Evolutionary conservation across 2,888 invertebrate species (phyloP).

Genomic region (Bembecia ichneumoniformis): DNA sequence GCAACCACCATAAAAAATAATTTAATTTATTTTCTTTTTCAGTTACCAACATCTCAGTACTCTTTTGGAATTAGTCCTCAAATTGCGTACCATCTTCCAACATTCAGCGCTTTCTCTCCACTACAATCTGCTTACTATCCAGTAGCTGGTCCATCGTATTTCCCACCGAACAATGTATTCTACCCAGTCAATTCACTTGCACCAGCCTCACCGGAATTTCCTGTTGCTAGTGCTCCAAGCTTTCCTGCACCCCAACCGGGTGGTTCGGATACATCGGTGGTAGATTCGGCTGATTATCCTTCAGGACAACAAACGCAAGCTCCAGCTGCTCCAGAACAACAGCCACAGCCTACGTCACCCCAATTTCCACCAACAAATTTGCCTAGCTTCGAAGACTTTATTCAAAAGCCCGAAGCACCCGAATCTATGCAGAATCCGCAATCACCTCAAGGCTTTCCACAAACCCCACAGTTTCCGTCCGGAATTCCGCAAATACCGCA

Average conservation of each 20-base stretch:
- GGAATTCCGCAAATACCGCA: neutral
- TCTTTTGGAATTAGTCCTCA: constrained; percentile 37
- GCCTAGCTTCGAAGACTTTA: constrained; percentile 16
- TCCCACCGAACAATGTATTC: constrained; percentile 28
- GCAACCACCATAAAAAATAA: too few relatives aligned
- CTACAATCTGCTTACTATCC: constrained; percentile 31
- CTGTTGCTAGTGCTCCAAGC: constrained; percentile 15
- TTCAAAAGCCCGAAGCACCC: neutral
- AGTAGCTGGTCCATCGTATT: constrained; percentile 30
- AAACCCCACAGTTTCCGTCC: constrained; percentile 12
- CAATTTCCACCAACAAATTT: constrained; percentile 21
- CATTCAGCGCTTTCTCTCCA: constrained; percentile 30
- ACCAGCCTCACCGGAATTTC: constrained; percentile 17
- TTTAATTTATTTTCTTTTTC: constrained; percentile 11
- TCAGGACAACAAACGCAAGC: constrained; percentile 23
- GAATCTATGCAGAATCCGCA: constrained; percentile 5
- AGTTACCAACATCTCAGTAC: constrained; percentile 37
- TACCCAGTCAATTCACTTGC: constrained; percentile 27
- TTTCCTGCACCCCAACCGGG: constrained; percentile 23
- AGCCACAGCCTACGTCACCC: constrained; percentile 18
- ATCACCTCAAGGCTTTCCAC: constrained; percentile 21
- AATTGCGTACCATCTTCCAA: constrained; percentile 36
- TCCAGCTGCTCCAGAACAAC: constrained; percentile 9
- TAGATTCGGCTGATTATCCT: constrained; percentile 50
- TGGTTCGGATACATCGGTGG: constrained; percentile 48